Evolutionary conservation across 2,888 invertebrate species (phyloP).

Genomic region (Phrixothrix hirtus): DNA sequence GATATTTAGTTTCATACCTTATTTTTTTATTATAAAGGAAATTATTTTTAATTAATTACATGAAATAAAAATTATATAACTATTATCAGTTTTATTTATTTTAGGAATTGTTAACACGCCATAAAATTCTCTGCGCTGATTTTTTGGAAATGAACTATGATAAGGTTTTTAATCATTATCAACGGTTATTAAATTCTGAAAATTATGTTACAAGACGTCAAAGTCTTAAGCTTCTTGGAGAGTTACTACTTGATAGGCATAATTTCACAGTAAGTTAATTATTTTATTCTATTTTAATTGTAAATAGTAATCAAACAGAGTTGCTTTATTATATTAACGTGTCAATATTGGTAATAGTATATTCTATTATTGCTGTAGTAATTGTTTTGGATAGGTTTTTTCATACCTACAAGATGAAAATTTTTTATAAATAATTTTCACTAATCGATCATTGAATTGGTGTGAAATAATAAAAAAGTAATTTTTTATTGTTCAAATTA

Average conservation of each 20-base stretch:
- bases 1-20: no score
- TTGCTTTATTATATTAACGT: no score
- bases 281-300: constrained; percentile 40
- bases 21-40: no score
- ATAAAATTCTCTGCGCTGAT: constrained; percentile 95
- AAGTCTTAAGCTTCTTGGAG: constrained; percentile 96
- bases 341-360: neutral
- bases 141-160: constrained; percentile 99
- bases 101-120: constrained; percentile 89
- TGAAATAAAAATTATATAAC: no score
- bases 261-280: constrained; percentile 97
- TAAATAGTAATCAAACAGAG: neutral
- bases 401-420: no score
- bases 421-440: no score
- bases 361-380: no score
- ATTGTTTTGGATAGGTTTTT: no score
- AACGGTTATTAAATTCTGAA: constrained; percentile 95
- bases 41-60: no score
- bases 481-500: no score
- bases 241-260: constrained; percentile 95
- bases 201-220: constrained; percentile 99
- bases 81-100: constrained; percentile 33
- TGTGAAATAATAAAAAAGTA: no score
- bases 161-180: constrained; percentile 96
- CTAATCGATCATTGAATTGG: no score